Conservation (phyloP, 2,113 vertebrate species). For the Felis chaus region DNA sequence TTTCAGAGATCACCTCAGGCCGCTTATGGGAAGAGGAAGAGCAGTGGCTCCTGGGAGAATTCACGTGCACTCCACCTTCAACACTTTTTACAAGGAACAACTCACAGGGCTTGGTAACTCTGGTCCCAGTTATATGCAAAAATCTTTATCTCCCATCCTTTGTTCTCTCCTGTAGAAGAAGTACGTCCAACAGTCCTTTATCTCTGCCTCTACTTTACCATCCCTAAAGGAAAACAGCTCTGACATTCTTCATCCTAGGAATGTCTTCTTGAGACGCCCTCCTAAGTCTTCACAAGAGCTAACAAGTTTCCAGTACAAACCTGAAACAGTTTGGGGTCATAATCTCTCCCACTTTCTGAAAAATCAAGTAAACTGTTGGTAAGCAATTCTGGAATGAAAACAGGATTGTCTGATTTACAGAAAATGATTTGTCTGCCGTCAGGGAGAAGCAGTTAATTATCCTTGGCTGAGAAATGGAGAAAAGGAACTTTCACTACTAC, state of each 20-base stretch:
- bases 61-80: background rate
- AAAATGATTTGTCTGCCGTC: background rate
- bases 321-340: background rate
- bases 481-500: slow-evolving; percentile 44
- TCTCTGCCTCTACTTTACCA: background rate
- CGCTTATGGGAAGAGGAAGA: no score
- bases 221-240: background rate
- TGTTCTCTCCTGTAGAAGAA: background rate
- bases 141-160: background rate
- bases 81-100: slow-evolving; percentile 12
- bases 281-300: background rate
- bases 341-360: background rate
- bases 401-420: background rate
- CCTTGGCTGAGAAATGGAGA: slow-evolving; percentile 21
- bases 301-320: background rate
- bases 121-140: background rate
- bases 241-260: background rate
- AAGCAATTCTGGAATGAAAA: background rate
- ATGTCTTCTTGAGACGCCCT: background rate
- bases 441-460: background rate
- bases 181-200: background rate
- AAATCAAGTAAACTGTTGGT: background rate
- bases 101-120: background rate
- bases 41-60: no score
- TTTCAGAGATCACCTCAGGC: no score